Conservation (phyloP, 2,113 vertebrate species). For the Mugil cephalus region DNA sequence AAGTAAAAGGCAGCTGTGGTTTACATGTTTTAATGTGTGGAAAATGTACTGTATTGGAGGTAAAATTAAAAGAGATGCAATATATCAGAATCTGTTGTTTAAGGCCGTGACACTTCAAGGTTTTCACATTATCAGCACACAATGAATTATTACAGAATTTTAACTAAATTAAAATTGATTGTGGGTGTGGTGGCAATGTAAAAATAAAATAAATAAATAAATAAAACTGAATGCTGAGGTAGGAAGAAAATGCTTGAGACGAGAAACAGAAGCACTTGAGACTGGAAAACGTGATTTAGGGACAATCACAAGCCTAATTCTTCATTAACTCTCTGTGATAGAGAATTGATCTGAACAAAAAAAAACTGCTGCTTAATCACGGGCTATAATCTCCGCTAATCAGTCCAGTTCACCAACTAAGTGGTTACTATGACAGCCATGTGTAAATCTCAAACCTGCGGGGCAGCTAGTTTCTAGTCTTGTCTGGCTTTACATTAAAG, state of each 20-base stretch:
- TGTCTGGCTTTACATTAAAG: conserved; percentile 59
- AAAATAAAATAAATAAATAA: background rate
- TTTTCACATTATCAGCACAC: background rate
- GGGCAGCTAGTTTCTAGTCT: conserved; percentile 22
- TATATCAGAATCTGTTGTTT: background rate
- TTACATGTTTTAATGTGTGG: background rate
- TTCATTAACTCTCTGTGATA: conserved; percentile 56
- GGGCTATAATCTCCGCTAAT: conserved; percentile 51
- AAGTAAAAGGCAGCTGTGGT: background rate
- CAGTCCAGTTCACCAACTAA: conserved; percentile 20
- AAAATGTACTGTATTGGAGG: background rate
- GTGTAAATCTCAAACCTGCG: conserved; percentile 28
- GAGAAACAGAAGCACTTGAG: conserved; percentile 32
- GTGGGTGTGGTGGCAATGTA: background rate
- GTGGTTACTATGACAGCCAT: conserved; percentile 65
- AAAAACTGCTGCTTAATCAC: conserved; percentile 55
- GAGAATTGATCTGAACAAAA: conserved; percentile 57
- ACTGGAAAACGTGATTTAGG: conserved; percentile 48
- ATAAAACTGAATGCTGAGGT: background rate
- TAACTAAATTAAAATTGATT: background rate
- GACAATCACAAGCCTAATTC: conserved; percentile 54
- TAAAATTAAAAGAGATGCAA: background rate
- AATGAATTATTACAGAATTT: background rate
- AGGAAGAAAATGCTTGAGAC: conserved; percentile 5
- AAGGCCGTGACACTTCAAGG: background rate